A percentile compares a stretch with the other conserved stretches of the same genome.
These are phyloP conservation scores for Punctoribates punctum DNA, from an alignment of 2,888 invertebrate genomes.

Conservation along the genomic window DNA sequence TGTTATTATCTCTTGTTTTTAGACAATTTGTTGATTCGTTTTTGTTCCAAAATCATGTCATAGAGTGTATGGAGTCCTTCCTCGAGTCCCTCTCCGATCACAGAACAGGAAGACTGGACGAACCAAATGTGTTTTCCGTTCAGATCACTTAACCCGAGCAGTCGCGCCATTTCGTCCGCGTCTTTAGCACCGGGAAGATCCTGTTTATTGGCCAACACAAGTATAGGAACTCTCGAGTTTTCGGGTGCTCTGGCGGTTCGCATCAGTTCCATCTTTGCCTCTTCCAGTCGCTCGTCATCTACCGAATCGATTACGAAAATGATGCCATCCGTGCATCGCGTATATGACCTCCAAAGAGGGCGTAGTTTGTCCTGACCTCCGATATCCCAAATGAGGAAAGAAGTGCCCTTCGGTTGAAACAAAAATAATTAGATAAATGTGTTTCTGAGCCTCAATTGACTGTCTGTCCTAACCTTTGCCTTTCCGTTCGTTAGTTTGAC, in stretches of 20 bases:
- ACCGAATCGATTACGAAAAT: constrained; percentile 94
- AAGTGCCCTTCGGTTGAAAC: constrained; percentile 24
- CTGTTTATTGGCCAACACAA: constrained; percentile 94
- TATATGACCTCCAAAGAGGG: constrained; percentile 94
- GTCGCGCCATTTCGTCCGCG: constrained; percentile 75
- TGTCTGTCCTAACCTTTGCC: constrained; percentile 72
- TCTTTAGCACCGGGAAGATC: constrained; percentile 79
- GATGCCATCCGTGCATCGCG: constrained; percentile 91
- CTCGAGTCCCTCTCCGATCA: constrained; percentile 93
- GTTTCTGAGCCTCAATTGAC: constrained; percentile 75
- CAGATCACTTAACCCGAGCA: constrained; percentile 78
- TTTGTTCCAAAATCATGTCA: constrained; percentile 88
- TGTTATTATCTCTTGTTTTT: constrained; percentile 33
- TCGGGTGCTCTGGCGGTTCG: constrained; percentile 87
- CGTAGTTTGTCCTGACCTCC: constrained; percentile 92
- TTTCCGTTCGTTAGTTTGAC: constrained; percentile 61
- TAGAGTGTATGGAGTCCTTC: constrained; percentile 90
- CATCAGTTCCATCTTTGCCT: constrained; percentile 93
- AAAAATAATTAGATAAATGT: constrained; percentile 62
- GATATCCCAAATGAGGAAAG: constrained; percentile 79
- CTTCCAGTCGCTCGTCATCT: constrained; percentile 90
- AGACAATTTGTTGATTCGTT: constrained; percentile 73
- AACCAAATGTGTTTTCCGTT: constrained; percentile 70
- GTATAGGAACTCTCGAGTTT: constrained; percentile 79
- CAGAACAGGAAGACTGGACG: constrained; percentile 92